phyloP scores from a whole-genome alignment of 2,888 invertebrate species.

The Nemotelus pantherinus region DNA sequence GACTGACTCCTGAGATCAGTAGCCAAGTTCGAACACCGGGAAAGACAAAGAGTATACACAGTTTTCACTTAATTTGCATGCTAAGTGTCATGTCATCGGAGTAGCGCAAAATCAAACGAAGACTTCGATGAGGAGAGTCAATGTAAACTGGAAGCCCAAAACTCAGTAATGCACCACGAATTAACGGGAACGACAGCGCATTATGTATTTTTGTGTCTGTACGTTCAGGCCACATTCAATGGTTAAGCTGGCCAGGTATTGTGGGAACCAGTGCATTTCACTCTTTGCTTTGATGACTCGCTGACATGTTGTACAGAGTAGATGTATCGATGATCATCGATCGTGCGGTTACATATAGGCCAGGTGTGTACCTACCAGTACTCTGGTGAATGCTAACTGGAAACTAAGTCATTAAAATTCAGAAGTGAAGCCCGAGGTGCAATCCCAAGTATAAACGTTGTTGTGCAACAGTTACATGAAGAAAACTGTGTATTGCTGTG shows the following conservation, averaged over 20 bases:
- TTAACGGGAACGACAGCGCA: constrained; percentile 30
- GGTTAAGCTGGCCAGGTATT: background rate
- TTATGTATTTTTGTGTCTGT: background rate
- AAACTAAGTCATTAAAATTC: constrained; percentile 33
- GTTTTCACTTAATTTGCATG: constrained; percentile 42
- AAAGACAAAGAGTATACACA: background rate
- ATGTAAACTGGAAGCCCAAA: background rate
- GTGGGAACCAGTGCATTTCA: constrained; percentile 41
- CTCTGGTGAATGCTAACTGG: background rate
- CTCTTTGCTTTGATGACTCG: constrained; percentile 27
- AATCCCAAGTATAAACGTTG: constrained; percentile 32
- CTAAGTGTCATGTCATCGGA: constrained; percentile 25
- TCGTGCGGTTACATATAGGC: constrained; percentile 33
- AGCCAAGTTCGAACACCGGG: background rate
- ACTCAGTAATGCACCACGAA: constrained; percentile 28
- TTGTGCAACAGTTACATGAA: constrained; percentile 2
- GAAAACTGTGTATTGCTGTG: background rate
- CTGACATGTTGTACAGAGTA: constrained; percentile 28
- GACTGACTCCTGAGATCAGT: background rate
- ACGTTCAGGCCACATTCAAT: constrained; percentile 1
- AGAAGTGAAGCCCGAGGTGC: constrained; percentile 37
- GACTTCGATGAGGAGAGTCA: background rate
- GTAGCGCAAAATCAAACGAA: constrained; percentile 22
- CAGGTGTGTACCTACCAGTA: constrained; percentile 14
- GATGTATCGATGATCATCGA: constrained; percentile 5